Evolutionary conservation across 2,113 vertebrate genomes (phyloP), one percentile per base, ranked within the genome.

Genomic region (Chaetura pelagica): DNA sequence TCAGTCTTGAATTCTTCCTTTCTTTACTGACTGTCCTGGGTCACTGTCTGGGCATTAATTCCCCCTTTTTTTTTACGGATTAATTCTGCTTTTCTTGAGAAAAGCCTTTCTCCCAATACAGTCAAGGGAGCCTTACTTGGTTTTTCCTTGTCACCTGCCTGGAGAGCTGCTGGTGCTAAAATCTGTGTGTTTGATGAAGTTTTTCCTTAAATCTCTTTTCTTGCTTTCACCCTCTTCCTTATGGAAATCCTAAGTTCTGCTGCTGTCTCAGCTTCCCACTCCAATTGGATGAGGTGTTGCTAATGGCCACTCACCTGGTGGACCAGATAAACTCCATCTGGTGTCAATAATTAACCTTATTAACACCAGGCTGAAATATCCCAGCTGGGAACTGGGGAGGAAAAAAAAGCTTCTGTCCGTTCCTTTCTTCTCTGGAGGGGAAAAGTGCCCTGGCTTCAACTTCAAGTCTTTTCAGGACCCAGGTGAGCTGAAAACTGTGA

Each of bases 181-280:
- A 49, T 10, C 34, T 2, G 2, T 2, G 12, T 9, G 0, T 11
- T 14, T 20, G 9, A 13, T 7, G 4, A 49, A 55, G 34, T 22
- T 61, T 49, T 42, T 18, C 63, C 40, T 54, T 16, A 24, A 44
- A 71, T 20, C 12, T 14, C 12, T 67, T 63, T 68, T 14, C 21
- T 51, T 52, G 18, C 13, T 5, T 76, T 52, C 14, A 6, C 12
- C 13, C 27, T 38, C 15, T 55, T 61, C 51, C 38, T 48, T 6
- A 2, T 22, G 15, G 34, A 74, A 83, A 40, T 18, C 18, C 27
- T 15, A 15, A 7, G 2, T 7, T 44, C 22, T 77, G 40, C 49
- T 52, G 12, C 9, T 46, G 6, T 29, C 78, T 69, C 14, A 40
- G 40, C 27, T 59, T 63, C 35, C 40, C 14, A 15, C 0, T 21